Base-by-base conservation (phyloP, 2,113 vertebrate species). In the Heloderma charlesbogerti region DNA sequence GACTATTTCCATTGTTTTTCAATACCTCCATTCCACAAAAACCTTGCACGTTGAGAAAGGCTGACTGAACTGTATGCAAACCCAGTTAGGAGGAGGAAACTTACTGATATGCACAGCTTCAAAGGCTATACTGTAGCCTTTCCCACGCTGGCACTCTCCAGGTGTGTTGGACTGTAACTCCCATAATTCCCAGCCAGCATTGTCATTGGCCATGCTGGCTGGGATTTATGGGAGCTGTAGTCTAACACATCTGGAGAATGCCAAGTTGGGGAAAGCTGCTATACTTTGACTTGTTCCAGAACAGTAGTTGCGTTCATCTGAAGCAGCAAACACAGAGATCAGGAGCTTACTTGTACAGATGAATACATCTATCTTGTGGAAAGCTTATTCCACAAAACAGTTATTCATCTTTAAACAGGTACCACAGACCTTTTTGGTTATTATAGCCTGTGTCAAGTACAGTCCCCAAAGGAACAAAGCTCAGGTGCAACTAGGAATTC, bases 401-500 rank as follows among this genome's bases (percentile, higher is more conserved):
- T 71, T 27, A 3, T 71, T 37, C 22, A 31, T 34, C 71, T 37
- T 48, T 51, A 72, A 51, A 84, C 72, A 10, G 2, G 10, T 86
- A 72, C 29, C 45, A 37, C 45, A 51, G 48, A 6, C 51, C 34
- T 7, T 51, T 72, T 6, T 12, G 27, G 27, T 86, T 72, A 22
- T 51, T 54, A 51, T 72, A 72, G 34, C 20, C 71, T 86, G 45
- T 71, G 22, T 25, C n/a, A 25, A 51, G 34, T 31, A 54, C 51
- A 22, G 84, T 13, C 71, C 18, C 25, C 40, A 34, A 69, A 71
- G 29, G 66, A 31, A 9, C 45, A 3, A 72, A 57, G 3, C 45
- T 48, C 66, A 86, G 84, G 84, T 86, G 31, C 13, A 86, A 74
- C 69, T 72, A 69, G 84, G 74, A 86, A 86, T 54, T 86, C 45